Evolutionary conservation across 2,797 vertebrate genomes (phyloP).

Genomic region (Ctenopoma multispine): DNA sequence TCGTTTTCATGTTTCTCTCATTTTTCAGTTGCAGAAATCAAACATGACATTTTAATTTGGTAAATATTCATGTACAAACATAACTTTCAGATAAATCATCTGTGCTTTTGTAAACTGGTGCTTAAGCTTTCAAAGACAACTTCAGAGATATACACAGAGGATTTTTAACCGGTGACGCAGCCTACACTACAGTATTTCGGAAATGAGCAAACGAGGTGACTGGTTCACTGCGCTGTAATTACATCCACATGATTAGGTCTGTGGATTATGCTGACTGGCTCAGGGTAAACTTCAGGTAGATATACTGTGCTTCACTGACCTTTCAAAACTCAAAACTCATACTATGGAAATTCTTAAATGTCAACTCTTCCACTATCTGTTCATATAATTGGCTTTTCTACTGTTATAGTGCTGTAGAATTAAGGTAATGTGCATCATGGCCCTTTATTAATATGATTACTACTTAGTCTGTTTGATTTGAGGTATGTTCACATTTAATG

Average conservation of each 20-base stretch:
- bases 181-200: slow-evolving; percentile 15
- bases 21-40: background rate
- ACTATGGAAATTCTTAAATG: background rate
- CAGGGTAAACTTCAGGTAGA: slow-evolving; percentile 30
- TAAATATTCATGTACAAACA: background rate
- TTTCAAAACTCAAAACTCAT: slow-evolving; percentile 4
- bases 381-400: slow-evolving; percentile 1
- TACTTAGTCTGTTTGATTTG: slow-evolving; percentile 13
- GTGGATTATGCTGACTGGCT: slow-evolving; percentile 60
- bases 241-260: slow-evolving; percentile 72
- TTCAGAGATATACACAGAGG: slow-evolving; percentile 35
- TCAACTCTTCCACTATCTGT: background rate
- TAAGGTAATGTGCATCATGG: background rate
- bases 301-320: slow-evolving; percentile 16
- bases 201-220: slow-evolving; percentile 64
- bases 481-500: slow-evolving; percentile 6
- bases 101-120: slow-evolving; percentile 9
- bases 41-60: slow-evolving; percentile 7
- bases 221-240: slow-evolving; percentile 74
- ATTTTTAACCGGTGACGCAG: slow-evolving; percentile 33
- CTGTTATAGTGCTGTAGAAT: background rate
- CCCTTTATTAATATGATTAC: slow-evolving; percentile 19
- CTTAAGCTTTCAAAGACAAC: slow-evolving; percentile 17
- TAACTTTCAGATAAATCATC: slow-evolving; percentile 7
- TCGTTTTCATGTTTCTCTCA: slow-evolving; percentile 5